Evolutionary conservation across 1,140 invertebrate genomes (phyloP).

Genomic region (Formica exsecta): DNA sequence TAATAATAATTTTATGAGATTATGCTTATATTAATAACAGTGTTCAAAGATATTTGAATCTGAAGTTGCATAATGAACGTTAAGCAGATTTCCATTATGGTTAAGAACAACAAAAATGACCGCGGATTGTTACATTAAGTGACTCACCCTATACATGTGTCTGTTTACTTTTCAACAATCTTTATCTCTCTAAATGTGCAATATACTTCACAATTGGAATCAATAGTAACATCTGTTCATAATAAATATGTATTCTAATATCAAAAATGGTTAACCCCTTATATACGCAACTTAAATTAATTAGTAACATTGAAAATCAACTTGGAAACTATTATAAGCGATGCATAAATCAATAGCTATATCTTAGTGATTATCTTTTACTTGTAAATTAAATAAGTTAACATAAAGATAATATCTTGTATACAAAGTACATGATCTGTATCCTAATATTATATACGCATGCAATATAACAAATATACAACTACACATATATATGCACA

Average conservation of each 20-base stretch:
- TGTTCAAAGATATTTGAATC: neutral
- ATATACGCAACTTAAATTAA: neutral
- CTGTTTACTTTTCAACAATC: constrained; percentile 9
- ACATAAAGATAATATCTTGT: constrained; percentile 31
- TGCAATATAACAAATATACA: constrained; percentile 24
- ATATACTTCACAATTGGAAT: neutral
- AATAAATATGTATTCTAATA: neutral
- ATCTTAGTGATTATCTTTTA: constrained; percentile 2
- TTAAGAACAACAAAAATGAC: neutral
- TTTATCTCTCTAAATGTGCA: constrained; percentile 27
- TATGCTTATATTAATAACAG: neutral
- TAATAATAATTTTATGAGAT: neutral
- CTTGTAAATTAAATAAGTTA: constrained; percentile 12
- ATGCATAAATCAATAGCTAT: neutral
- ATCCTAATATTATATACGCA: neutral
- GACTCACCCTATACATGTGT: constrained; percentile 35
- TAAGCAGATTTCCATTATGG: neutral
- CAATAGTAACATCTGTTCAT: neutral
- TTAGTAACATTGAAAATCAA: constrained; percentile 6
- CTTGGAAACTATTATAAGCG: constrained; percentile 8
- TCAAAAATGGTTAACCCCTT: neutral
- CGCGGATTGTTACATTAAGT: neutral
- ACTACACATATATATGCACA: neutral
- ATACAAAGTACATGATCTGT: constrained; percentile 7
- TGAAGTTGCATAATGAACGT: neutral